phyloP scores from a whole-genome alignment of 1,140 invertebrate genomes.

The Aricia agestis region DNA sequence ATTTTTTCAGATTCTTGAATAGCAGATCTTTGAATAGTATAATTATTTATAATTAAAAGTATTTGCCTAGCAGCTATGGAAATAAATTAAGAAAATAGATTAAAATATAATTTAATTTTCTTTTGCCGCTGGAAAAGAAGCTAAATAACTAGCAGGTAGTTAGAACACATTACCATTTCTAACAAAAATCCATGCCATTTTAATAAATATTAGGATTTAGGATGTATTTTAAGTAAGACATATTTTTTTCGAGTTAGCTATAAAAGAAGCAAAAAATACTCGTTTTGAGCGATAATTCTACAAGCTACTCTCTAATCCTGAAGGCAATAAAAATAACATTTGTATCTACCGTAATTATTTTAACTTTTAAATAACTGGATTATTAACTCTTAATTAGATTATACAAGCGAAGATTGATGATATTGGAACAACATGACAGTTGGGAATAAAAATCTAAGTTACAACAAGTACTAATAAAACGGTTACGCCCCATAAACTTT shows the following conservation, averaged over 20 bases:
- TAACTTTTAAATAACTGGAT: no score
- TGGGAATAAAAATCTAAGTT: neutral
- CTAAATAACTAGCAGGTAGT: no score
- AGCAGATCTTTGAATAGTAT: neutral
- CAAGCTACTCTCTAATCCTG: no score
- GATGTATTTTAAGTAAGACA: no score
- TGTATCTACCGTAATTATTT: no score
- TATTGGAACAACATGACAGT: neutral
- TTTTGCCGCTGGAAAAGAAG: neutral
- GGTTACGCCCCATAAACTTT: conserved; percentile 5
- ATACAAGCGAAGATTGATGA: neutral
- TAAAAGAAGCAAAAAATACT: no score
- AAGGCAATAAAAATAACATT: no score
- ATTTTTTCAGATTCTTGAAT: neutral
- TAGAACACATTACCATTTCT: no score
- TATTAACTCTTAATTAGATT: neutral
- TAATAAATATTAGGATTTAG: no score
- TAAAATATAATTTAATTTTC: neutral
- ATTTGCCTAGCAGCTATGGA: neutral
- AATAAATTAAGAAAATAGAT: neutral
- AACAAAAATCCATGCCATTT: no score
- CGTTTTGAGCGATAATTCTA: no score
- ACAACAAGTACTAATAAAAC: conserved; percentile 9
- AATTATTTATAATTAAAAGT: neutral
- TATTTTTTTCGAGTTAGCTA: no score